A percentile compares a stretch with the other conserved stretches of the same genome.
phyloP scores from a whole-genome alignment of 2,797 vertebrate species.

The Epinephelus awoara region DNA sequence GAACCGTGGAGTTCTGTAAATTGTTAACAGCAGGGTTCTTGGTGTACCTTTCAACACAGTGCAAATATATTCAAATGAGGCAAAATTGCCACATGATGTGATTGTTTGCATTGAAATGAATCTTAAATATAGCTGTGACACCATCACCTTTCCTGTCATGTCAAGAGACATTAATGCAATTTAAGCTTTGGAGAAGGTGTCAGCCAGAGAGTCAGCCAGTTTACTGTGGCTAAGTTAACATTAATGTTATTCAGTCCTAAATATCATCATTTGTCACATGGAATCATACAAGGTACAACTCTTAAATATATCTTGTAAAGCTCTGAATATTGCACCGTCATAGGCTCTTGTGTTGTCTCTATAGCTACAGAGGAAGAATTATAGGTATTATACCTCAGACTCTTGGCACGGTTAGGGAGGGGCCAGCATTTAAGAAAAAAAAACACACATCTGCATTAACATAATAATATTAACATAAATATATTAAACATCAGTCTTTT shows the following conservation, averaged over 20 bases:
- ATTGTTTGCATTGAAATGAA: background rate
- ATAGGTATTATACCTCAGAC: no score
- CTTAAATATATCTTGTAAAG: no score
- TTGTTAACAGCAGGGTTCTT: background rate
- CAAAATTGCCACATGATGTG: background rate
- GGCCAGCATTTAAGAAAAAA: no score
- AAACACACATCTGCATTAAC: no score
- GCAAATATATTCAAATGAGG: conserved; percentile 5
- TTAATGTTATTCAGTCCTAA: background rate
- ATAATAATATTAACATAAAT: no score
- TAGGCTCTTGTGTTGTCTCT: background rate
- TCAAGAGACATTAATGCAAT: background rate
- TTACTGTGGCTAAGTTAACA: no score
- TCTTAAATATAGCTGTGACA: background rate
- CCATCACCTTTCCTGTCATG: background rate
- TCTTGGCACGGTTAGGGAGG: no score
- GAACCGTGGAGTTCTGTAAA: background rate
- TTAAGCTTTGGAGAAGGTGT: background rate
- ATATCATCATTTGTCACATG: background rate
- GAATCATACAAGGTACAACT: no score
- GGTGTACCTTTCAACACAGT: background rate
- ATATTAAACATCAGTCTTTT: background rate
- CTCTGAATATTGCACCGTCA: background rate
- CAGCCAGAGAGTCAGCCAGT: background rate
- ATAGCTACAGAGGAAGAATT: background rate